A percentile compares a stretch with the other conserved stretches of the same genome.
phyloP scores from a whole-genome alignment of 2,888 invertebrate species.

The Seladonia tumulorum region DNA sequence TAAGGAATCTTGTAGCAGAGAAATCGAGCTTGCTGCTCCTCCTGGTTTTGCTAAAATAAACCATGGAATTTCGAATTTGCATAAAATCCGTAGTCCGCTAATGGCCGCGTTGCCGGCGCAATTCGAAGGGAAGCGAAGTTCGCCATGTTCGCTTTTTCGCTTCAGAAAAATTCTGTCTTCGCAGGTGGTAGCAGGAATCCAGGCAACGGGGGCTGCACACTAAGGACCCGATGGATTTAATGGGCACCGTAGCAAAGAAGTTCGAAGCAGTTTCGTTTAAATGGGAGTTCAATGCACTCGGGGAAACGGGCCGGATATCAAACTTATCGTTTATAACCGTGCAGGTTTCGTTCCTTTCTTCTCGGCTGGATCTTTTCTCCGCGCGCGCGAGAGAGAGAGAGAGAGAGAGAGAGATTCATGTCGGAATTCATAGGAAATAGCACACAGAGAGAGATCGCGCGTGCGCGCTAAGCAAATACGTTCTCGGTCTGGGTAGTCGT shows the following conservation, averaged over 20 bases:
- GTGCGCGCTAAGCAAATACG: conserved; percentile 42
- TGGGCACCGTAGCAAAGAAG: background rate
- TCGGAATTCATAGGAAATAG: conserved; percentile 51
- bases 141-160: background rate
- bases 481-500: conserved; percentile 28
- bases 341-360: conserved; percentile 17
- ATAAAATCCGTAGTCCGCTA: background rate
- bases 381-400: background rate
- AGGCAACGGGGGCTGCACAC: background rate
- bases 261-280: conserved; percentile 13
- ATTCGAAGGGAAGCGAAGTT: background rate
- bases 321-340: conserved; percentile 28
- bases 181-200: background rate
- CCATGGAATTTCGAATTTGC: background rate
- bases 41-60: no score
- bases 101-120: background rate
- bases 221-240: background rate
- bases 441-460: conserved; percentile 23
- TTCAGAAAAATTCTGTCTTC: background rate
- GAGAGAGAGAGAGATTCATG: conserved; percentile 14
- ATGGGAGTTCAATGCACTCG: conserved; percentile 20
- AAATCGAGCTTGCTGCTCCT: no score
- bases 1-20: no score
- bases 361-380: conserved; percentile 20
- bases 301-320: conserved; percentile 5